Evolutionary conservation across 2,797 vertebrate species (phyloP).

Genomic region (Xenopus petersii): DNA sequence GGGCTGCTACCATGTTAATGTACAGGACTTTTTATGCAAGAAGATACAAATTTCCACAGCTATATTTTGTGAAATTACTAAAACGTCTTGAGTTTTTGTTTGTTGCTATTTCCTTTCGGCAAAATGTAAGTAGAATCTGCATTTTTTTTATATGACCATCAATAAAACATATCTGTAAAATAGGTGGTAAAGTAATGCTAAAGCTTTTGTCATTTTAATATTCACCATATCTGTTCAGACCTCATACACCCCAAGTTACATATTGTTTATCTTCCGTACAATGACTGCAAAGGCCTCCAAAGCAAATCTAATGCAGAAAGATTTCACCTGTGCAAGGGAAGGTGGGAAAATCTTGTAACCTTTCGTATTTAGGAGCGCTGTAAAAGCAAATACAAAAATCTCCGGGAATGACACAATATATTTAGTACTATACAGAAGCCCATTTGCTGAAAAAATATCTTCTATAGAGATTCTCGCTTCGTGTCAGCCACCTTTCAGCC

Average conservation of each 20-base stretch:
- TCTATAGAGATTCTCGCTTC: constrained; percentile 24
- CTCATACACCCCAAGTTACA: not conserved
- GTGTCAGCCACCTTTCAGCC: constrained; percentile 29
- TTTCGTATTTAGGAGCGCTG: constrained; percentile 25
- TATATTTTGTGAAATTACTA: too few species aligned
- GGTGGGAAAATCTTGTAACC: constrained; percentile 18
- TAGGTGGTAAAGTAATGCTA: not conserved
- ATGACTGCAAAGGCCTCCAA: constrained; percentile 17
- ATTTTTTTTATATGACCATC: too few species aligned
- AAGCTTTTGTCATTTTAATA: not conserved
- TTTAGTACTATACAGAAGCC: constrained; percentile 21
- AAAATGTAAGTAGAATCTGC: not conserved
- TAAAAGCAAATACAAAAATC: constrained; percentile 28
- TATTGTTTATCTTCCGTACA: not conserved
- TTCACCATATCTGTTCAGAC: not conserved
- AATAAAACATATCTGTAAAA: too few species aligned
- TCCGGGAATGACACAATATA: constrained; percentile 31
- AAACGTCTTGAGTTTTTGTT: too few species aligned
- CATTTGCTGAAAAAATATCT: constrained; percentile 29
- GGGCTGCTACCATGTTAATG: too few species aligned
- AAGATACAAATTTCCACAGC: too few species aligned
- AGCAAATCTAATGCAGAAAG: not conserved
- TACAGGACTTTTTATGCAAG: too few species aligned
- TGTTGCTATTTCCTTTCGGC: not conserved
- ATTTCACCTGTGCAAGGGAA: constrained; percentile 1